Conservation (phyloP, 2,113 vertebrate genomes). For the Muntiacus muntjak region DNA sequence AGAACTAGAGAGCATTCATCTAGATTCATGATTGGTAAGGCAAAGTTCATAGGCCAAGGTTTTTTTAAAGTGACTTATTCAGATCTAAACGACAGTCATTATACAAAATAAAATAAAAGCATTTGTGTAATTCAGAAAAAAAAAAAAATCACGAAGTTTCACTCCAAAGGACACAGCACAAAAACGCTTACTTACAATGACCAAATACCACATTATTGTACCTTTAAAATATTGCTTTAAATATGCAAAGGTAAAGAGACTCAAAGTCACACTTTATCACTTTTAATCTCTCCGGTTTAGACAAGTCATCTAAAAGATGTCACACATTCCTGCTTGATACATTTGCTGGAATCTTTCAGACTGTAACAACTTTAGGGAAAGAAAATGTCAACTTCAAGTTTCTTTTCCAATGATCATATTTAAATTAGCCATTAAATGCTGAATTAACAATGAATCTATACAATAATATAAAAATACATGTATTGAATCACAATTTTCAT, state of each 20-base stretch:
- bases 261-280: background rate
- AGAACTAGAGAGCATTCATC: slow-evolving; percentile 81
- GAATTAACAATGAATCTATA: slow-evolving; percentile 52
- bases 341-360: slow-evolving; percentile 21
- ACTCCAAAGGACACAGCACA: slow-evolving; percentile 50
- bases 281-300: slow-evolving; percentile 9
- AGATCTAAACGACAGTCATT: slow-evolving; percentile 66
- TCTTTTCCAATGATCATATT: slow-evolving; percentile 49
- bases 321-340: background rate
- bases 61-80: slow-evolving; percentile 80
- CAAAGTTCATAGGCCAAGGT: slow-evolving; percentile 85
- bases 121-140: slow-evolving; percentile 56
- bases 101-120: slow-evolving; percentile 59
- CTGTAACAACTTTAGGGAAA: background rate
- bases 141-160: slow-evolving; percentile 5
- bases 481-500: slow-evolving; percentile 44
- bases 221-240: slow-evolving; percentile 39
- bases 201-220: slow-evolving; percentile 33
- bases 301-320: slow-evolving; percentile 18
- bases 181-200: slow-evolving; percentile 22
- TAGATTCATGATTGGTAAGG: slow-evolving; percentile 82
- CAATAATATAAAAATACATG: slow-evolving; percentile 64
- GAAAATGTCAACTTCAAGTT: slow-evolving; percentile 43
- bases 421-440: slow-evolving; percentile 53
- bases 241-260: slow-evolving; percentile 60